Conservation (phyloP, 2,797 vertebrate genomes). For the Poeciliopsis infans region DNA sequence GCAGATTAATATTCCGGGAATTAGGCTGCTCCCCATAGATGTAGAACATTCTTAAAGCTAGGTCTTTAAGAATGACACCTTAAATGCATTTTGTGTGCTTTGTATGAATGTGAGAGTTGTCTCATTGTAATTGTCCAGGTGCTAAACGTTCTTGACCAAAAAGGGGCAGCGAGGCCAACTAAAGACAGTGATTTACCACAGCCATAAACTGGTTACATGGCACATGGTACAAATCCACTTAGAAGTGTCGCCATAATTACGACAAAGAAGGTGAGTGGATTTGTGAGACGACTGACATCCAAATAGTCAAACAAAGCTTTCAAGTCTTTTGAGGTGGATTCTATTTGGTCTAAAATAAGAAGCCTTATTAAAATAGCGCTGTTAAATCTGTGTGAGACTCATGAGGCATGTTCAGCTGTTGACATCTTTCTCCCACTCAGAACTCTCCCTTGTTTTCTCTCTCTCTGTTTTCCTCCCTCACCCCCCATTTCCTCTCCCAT, state of each 20-base stretch:
- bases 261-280: slow-evolving; percentile 14
- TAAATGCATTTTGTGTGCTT: background rate
- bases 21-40: slow-evolving; percentile 10
- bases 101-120: background rate
- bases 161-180: background rate
- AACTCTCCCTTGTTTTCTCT: slow-evolving; percentile 31
- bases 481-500: slow-evolving; percentile 26
- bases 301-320: slow-evolving; percentile 49
- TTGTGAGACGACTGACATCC: slow-evolving; percentile 38
- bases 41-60: background rate
- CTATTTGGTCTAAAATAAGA: slow-evolving; percentile 65
- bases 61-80: slow-evolving; percentile 5
- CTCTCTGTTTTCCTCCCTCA: slow-evolving; percentile 21
- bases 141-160: slow-evolving; percentile 4
- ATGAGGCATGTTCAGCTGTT: slow-evolving; percentile 75
- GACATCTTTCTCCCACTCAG: slow-evolving; percentile 56
- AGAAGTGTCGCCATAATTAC: slow-evolving; percentile 11
- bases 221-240: background rate
- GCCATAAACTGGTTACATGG: background rate
- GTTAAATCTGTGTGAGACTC: slow-evolving; percentile 62
- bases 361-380: slow-evolving; percentile 73
- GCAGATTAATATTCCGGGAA: slow-evolving; percentile 49
- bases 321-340: slow-evolving; percentile 38
- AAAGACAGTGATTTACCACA: slow-evolving; percentile 2
- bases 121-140: background rate